Conservation (phyloP, 2,888 invertebrate species). For the Diplazon laetatorius region DNA sequence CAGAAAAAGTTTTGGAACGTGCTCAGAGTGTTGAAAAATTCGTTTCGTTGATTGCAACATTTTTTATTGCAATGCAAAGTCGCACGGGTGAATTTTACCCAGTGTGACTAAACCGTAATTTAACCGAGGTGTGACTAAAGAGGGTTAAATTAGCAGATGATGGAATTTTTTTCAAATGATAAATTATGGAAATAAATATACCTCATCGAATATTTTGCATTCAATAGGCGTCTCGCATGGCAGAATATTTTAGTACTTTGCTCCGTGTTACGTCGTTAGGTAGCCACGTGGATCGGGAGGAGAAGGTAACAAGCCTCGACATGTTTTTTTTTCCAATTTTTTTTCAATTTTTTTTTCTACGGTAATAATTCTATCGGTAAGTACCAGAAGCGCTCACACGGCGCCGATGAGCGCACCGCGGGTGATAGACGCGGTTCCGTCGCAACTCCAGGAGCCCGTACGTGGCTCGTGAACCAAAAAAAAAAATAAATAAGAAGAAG, state of each 20-base stretch:
- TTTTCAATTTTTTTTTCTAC: constrained; percentile 34
- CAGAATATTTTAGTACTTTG: constrained; percentile 8
- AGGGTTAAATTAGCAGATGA: too few species aligned
- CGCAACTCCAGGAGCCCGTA: constrained; percentile 35
- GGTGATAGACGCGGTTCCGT: constrained; percentile 56
- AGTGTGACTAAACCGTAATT: too few species aligned
- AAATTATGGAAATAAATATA: too few species aligned
- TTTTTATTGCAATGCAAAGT: too few species aligned
- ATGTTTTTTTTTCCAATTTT: constrained; percentile 35
- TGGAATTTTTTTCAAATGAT: neutral
- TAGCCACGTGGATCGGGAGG: constrained; percentile 8
- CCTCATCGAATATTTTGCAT: constrained; percentile 13
- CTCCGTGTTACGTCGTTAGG: constrained; percentile 39
- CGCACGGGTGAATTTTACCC: too few species aligned
- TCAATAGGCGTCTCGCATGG: neutral
- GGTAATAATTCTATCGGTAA: constrained; percentile 59
- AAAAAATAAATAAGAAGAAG: constrained; percentile 33
- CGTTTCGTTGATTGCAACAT: too few species aligned
- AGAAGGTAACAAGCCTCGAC: constrained; percentile 39
- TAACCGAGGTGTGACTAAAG: too few species aligned
- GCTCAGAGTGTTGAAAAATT: too few species aligned
- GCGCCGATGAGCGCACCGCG: constrained; percentile 48
- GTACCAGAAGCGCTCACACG: constrained; percentile 43
- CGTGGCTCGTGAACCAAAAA: neutral
- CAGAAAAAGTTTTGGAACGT: too few species aligned